phyloP scores from a whole-genome alignment of 2,797 vertebrate species.

The Astyanax mexicanus region DNA sequence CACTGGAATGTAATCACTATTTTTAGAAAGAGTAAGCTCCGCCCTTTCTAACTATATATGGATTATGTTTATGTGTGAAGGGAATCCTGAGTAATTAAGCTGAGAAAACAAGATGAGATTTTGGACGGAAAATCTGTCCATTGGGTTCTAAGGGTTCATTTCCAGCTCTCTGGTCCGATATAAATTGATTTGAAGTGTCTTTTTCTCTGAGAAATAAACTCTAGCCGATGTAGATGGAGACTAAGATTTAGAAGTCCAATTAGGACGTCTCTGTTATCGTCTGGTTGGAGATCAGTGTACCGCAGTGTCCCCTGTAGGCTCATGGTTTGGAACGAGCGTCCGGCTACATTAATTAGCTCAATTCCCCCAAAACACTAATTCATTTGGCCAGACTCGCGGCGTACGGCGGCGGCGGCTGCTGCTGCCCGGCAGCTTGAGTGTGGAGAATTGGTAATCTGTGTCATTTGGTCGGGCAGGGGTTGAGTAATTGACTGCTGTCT shows the following conservation, averaged over 20 bases:
- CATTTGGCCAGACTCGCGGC: conserved; percentile 41
- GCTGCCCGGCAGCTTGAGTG: conserved; percentile 22
- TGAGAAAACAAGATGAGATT: no score
- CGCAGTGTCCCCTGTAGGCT: conserved; percentile 28
- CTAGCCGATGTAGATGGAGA: conserved; percentile 28
- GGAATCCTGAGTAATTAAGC: no score
- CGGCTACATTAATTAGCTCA: conserved; percentile 49
- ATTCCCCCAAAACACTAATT: conserved; percentile 49
- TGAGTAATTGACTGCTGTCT: conserved; percentile 53
- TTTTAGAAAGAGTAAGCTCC: no score
- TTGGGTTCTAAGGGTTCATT: no score
- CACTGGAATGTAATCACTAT: no score
- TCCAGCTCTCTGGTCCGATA: conserved; percentile 1
- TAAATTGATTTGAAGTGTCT: conserved; percentile 17
- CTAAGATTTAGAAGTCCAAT: conserved; percentile 48
- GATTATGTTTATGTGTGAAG: no score
- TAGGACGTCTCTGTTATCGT: conserved; percentile 34
- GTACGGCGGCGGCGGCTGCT: conserved; percentile 19
- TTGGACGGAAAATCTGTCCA: no score
- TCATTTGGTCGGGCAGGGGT: conserved; percentile 49
- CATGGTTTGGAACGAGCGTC: conserved; percentile 31
- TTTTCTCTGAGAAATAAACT: conserved; percentile 26
- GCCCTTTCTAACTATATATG: no score
- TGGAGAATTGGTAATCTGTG: conserved; percentile 54
- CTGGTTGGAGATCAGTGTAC: conserved; percentile 22